Base-by-base conservation (phyloP, 2,888 invertebrate species). In the Drosophila lacicola region DNA sequence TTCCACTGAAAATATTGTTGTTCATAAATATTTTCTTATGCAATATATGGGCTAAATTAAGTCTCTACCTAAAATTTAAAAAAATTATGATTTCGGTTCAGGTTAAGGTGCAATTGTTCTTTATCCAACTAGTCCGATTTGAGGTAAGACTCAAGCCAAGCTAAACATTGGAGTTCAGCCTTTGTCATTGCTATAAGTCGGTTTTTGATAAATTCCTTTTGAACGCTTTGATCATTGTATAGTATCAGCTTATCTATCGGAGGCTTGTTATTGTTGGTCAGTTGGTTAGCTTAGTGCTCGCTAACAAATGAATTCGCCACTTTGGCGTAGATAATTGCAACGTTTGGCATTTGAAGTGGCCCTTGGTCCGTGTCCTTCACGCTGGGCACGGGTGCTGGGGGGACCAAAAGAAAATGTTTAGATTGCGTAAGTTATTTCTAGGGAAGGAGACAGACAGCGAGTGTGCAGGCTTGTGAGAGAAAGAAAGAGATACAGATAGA, bases 361-460 rank as follows among this genome's bases (percentile, higher is more conserved):
- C 33, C 19, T 33, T 44, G 37, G 47, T 25, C 36, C 45, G 47
- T 49, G 61, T 74, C 75, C 75, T 70, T 60, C 45, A 69, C 3
- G n/a, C 9, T 46, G 49, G 21, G 33, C 65, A 39, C n/a, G 33
- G 34, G 25, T 8, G 14, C 42, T 46, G 14, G 29, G 5, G 17
- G 6, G 47, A 3, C 33, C 5, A 11, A 17, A 17, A 47, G 47
- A 9, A 25, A 47, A 11, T 34, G 42, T 6, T 6, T 42, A 1
- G 13, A 62, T 33, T 45, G 45, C 61, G 14, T n/a, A 46, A 39
- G 21, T 0, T 2, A 6, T 45, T 45, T 37, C 37, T 41, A 13
- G 19, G 2, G 14, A 41, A 13, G 4, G 36, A 21, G 10, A 11
- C 25, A 5, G 13, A 19, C 3, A 13, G n/a, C 1, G n/a, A 9